phyloP scores from a whole-genome alignment of 2,888 invertebrate species.

The Idaea aversata region DNA sequence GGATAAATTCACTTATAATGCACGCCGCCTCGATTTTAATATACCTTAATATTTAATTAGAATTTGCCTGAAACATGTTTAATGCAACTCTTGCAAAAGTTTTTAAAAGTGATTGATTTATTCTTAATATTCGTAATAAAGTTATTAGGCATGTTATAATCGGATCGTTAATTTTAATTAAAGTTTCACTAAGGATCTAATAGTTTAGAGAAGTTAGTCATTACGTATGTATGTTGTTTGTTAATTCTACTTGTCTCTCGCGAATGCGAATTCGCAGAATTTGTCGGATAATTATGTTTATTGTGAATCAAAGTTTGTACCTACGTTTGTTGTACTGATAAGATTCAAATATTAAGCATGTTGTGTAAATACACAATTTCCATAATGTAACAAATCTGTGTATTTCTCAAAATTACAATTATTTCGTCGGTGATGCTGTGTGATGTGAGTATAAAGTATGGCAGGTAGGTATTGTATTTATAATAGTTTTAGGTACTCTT shows the following conservation, averaged over 20 bases:
- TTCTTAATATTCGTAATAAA: not conserved
- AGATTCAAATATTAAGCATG: not conserved
- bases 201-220: not conserved
- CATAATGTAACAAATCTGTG: not conserved
- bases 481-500: no score
- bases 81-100: slow-evolving; percentile 6
- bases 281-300: not conserved
- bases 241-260: not conserved
- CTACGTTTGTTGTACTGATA: not conserved
- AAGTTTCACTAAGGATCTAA: not conserved
- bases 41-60: slow-evolving; percentile 46
- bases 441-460: not conserved
- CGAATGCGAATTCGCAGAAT: not conserved
- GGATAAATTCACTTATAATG: slow-evolving; percentile 73
- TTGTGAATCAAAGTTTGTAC: not conserved
- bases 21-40: slow-evolving; percentile 52
- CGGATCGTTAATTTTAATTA: not conserved
- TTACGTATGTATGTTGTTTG: not conserved
- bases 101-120: no score
- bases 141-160: not conserved
- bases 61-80: slow-evolving; percentile 42
- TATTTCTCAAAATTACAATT: not conserved
- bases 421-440: not conserved
- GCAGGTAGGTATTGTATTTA: not conserved
- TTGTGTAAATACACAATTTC: not conserved